A percentile compares a stretch with the other conserved stretches of the same genome.
Evolutionary conservation across 2,888 invertebrate genomes (phyloP).

Genomic region (Lingula anatina): DNA sequence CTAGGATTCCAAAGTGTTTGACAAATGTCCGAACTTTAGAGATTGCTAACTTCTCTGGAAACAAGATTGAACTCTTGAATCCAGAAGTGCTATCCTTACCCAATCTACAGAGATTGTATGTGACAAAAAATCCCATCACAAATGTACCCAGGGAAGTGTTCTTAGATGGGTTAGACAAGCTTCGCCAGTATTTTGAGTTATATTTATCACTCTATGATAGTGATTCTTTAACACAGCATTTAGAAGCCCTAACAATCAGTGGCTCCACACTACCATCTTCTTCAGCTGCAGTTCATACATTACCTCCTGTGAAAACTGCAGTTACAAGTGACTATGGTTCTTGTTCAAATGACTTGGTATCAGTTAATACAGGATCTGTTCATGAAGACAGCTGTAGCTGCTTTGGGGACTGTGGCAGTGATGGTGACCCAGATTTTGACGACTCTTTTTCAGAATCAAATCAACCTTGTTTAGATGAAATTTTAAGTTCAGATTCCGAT

Average conservation of each 20-base stretch:
- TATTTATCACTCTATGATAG: too few species aligned
- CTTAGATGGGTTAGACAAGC: not conserved
- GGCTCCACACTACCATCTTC: not conserved
- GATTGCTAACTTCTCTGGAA: conserved; percentile 4
- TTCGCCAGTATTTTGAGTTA: conserved; percentile 1
- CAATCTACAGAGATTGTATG: not conserved
- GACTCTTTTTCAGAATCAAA: not conserved
- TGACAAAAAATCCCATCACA: conserved; percentile 5
- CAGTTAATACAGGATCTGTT: not conserved
- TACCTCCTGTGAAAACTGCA: not conserved
- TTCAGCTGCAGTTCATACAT: not conserved
- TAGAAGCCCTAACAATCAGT: not conserved
- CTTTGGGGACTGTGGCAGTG: conserved; percentile 6
- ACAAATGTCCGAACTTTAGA: not conserved
- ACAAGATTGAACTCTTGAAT: conserved; percentile 2
- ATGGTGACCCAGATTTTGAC: conserved; percentile 1
- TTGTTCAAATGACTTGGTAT: not conserved
- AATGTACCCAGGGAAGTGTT: conserved; percentile 5
- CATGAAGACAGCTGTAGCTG: conserved; percentile 2
- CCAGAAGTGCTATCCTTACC: not conserved
- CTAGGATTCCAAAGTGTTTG: not conserved
- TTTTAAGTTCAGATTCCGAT: conserved; percentile 1
- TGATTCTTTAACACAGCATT: too few species aligned
- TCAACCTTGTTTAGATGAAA: not conserved
- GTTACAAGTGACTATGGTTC: conserved; percentile 6